Evolutionary conservation across 2,113 vertebrate species (phyloP).

Genomic region (Vidua macroura): DNA sequence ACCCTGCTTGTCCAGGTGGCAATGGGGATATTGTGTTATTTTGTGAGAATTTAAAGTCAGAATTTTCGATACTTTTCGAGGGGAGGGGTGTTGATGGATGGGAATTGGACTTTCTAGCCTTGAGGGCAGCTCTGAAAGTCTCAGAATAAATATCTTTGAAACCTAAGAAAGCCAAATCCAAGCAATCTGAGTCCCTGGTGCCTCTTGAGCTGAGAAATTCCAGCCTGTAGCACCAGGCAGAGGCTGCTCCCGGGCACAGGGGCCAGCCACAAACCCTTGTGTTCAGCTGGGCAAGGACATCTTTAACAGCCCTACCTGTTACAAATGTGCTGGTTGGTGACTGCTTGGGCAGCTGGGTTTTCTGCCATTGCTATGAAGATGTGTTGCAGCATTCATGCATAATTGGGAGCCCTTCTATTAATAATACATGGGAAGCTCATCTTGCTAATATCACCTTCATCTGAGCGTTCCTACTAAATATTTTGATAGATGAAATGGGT

Average conservation of each 20-base stretch:
- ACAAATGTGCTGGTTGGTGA: slow-evolving; percentile 2
- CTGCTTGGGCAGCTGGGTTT: slow-evolving; percentile 37
- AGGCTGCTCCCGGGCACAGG: not conserved
- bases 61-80: not conserved
- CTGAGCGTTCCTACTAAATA: slow-evolving; percentile 61
- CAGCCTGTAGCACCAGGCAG: not conserved
- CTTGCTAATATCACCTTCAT: slow-evolving; percentile 71
- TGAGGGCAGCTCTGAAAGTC: not conserved
- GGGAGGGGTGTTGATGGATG: not conserved
- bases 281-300: not conserved
- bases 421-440: slow-evolving; percentile 71
- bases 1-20: not conserved
- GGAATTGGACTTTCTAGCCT: not conserved
- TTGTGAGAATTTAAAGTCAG: not conserved
- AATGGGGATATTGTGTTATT: not conserved
- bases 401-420: slow-evolving; percentile 68
- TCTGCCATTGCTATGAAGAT: slow-evolving; percentile 31
- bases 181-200: not conserved
- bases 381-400: slow-evolving; percentile 25
- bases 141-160: not conserved
- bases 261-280: not conserved
- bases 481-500: slow-evolving; percentile 69
- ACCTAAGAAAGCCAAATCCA: not conserved
- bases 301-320: not conserved
- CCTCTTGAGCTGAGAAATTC: not conserved